Conservation (phyloP, 1,140 invertebrate genomes). For the Polypedilum pembai region DNA sequence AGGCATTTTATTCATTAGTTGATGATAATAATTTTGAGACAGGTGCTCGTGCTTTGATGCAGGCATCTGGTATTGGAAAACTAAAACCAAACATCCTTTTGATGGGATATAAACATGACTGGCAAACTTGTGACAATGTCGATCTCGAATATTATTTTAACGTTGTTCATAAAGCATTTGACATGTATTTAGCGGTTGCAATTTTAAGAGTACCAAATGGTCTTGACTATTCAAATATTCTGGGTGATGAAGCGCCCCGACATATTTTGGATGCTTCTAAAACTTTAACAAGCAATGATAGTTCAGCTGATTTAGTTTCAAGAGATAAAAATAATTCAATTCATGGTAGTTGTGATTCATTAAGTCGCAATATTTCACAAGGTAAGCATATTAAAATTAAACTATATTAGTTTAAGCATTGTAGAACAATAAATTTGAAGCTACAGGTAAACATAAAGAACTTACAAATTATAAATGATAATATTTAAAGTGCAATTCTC, state of each 20-base stretch:
- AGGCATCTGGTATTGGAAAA: slow-evolving; percentile 81
- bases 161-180: slow-evolving; percentile 88
- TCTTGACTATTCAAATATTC: slow-evolving; percentile 59
- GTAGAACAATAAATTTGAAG: not conserved
- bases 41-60: slow-evolving; percentile 63
- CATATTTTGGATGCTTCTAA: slow-evolving; percentile 38
- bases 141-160: slow-evolving; percentile 81
- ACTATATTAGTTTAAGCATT: no score
- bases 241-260: slow-evolving; percentile 47
- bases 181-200: slow-evolving; percentile 84
- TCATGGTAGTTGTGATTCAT: slow-evolving; percentile 41
- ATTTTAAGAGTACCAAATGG: slow-evolving; percentile 78
- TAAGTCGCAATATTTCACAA: slow-evolving; percentile 42
- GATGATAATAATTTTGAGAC: slow-evolving; percentile 71
- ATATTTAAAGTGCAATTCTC: no score
- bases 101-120: slow-evolving; percentile 88
- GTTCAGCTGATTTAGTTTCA: slow-evolving; percentile 38
- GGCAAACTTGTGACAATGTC: slow-evolving; percentile 64
- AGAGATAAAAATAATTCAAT: slow-evolving; percentile 35
- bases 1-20: slow-evolving; percentile 82
- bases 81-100: slow-evolving; percentile 81
- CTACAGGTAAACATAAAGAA: not conserved
- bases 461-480: not conserved
- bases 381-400: slow-evolving; percentile 33
- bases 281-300: slow-evolving; percentile 41